Evolutionary conservation across 2,888 invertebrate genomes (phyloP).

Genomic region (Camptogramma bilineatum): DNA sequence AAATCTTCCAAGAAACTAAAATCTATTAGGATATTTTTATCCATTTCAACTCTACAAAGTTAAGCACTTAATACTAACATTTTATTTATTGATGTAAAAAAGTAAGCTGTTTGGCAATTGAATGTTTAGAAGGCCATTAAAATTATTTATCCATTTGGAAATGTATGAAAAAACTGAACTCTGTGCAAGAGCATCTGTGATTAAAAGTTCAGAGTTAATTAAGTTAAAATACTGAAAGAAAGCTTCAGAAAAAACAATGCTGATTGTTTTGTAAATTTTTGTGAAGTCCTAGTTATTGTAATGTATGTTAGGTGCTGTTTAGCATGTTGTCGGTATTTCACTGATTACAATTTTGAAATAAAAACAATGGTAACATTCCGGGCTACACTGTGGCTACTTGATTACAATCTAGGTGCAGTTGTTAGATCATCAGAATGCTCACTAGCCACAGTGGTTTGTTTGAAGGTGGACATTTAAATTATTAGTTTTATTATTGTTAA

Average conservation of each 20-base stretch:
- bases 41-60: not conserved
- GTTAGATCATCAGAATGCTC: not conserved
- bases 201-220: slow-evolving; percentile 1
- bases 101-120: not conserved
- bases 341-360: not conserved
- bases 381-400: not conserved
- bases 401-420: not conserved
- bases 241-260: not conserved
- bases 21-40: not conserved
- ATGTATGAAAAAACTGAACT: not conserved
- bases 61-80: not conserved
- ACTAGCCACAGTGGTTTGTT: not conserved
- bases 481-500: slow-evolving; percentile 20
- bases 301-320: not conserved
- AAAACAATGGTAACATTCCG: slow-evolving; percentile 1
- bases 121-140: not conserved
- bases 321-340: not conserved
- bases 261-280: not conserved
- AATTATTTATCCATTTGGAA: not conserved
- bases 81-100: not conserved
- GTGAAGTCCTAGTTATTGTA: slow-evolving; percentile 2
- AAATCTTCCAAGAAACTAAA: slow-evolving; percentile 1
- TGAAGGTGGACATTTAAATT: slow-evolving; percentile 13
- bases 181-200: not conserved
- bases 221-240: not conserved